Evolutionary conservation across 1,140 invertebrate species (phyloP), one percentile per base, ranked within the genome.

Genomic region (Caenorhabditis remanei): DNA sequence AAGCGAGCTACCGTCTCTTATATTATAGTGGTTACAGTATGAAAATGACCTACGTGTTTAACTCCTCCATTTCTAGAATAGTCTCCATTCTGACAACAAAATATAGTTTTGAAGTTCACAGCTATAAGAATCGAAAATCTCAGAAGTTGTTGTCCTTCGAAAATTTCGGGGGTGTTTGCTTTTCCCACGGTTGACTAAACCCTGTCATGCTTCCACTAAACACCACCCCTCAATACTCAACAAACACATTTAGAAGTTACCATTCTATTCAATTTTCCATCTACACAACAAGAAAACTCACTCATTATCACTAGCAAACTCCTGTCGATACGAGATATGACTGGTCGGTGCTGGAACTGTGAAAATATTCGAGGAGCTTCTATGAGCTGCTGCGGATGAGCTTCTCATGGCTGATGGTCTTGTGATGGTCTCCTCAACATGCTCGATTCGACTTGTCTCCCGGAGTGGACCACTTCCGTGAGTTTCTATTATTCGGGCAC

Each of bases 401-500:
- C 67, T 75, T 19, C 67, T n/a, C 67, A 75, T 43, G n/a, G 40
- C 40, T 43, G 71, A 46, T 9, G 67, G 67, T 6, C 71, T 13
- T 3, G 71, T 79, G 14, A 79, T 79, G n/a, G 71, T 79, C 21
- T 79, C 71, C 24, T 79, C 71, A 9, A 50, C 46, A 50, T 79
- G 71, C 46, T 88, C 87, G 13, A 87, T 41, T 67, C 85, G 40
- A 19, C 40, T 67, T 16, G 75, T 85, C 21, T 89, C 88, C 7
- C 48, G 56, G 43, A 89, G 63, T 41, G 75, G 87, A 0, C 91
- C 91, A 55, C 50, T 50, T 40, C 90, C 91, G 84, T 92, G 90
- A 40, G 91, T 92, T 61, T 92, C 86, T 19, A 92, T 84, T 21
- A 92, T 88, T 75, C 90, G 67, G 13, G 90, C 92, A 40, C 88